Evolutionary conservation across 1,140 invertebrate genomes (phyloP).

Genomic region (Drosophila repletoides): DNA sequence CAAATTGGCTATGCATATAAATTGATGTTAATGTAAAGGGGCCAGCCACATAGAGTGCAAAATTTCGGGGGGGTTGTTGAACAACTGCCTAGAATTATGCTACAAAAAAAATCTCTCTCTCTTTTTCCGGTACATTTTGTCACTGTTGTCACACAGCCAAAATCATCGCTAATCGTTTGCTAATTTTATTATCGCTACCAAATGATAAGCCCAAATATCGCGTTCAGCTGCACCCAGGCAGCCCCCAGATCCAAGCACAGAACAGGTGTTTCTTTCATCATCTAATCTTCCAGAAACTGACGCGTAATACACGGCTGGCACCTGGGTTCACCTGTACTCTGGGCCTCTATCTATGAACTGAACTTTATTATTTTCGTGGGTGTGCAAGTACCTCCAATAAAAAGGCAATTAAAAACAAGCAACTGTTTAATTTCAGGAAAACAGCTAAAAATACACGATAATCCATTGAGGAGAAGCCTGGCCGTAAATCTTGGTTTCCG

Average conservation of each 20-base stretch:
- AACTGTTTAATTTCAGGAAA: background rate
- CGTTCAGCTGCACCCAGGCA: slow-evolving; percentile 16
- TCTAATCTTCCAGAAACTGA: slow-evolving; percentile 6
- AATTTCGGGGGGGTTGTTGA: slow-evolving; percentile 2
- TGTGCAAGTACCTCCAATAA: background rate
- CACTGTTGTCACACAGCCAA: background rate
- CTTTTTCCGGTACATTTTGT: no score
- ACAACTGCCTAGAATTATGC: slow-evolving; percentile 56
- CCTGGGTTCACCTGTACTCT: slow-evolving; percentile 5
- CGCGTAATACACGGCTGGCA: background rate
- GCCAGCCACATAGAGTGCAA: slow-evolving; percentile 3
- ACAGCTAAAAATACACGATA: slow-evolving; percentile 3
- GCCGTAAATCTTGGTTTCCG: no score
- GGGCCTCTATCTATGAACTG: background rate
- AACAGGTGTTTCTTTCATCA: slow-evolving; percentile 50
- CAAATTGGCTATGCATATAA: slow-evolving; percentile 83
- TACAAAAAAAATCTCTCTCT: no score
- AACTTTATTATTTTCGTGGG: background rate
- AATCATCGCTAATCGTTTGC: slow-evolving; percentile 52
- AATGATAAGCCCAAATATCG: slow-evolving; percentile 7
- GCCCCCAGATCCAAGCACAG: background rate
- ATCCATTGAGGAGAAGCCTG: no score
- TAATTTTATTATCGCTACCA: slow-evolving; percentile 28
- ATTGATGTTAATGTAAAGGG: slow-evolving; percentile 77
- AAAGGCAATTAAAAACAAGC: background rate